Evolutionary conservation across 2,797 vertebrate genomes (phyloP).

Genomic region (Hafferia zeledoni): DNA sequence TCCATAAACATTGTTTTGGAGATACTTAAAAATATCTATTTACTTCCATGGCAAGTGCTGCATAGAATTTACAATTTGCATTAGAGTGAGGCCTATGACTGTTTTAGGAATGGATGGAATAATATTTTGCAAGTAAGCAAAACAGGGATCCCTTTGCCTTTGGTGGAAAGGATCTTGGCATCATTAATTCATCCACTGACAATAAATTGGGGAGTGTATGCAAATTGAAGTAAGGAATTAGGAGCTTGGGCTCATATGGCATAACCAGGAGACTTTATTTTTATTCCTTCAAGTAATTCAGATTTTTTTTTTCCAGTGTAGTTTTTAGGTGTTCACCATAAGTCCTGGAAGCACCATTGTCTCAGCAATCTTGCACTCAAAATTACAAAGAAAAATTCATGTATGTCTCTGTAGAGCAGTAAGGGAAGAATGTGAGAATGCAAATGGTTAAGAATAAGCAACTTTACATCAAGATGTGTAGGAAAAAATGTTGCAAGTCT

Average conservation of each 20-base stretch:
- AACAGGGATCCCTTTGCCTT: background rate
- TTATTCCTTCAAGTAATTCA: background rate
- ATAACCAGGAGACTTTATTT: background rate
- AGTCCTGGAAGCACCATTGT: background rate
- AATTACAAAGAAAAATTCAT: background rate
- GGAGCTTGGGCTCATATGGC: background rate
- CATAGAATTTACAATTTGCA: background rate
- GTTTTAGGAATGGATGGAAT: background rate
- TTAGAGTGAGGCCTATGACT: background rate
- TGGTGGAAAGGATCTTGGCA: background rate
- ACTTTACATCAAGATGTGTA: background rate
- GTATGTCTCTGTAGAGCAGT: background rate
- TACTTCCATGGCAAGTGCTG: background rate
- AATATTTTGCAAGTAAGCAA: background rate
- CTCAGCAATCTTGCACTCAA: background rate
- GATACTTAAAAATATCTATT: background rate
- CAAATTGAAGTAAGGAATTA: background rate
- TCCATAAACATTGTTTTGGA: background rate
- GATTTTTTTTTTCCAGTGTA: background rate
- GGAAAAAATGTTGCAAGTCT: background rate
- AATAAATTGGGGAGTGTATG: background rate
- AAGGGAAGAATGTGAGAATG: background rate
- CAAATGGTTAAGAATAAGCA: background rate
- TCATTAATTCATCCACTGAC: background rate
- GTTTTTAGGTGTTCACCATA: background rate